Conservation (phyloP, 2,113 vertebrate genomes). For the Phainopepla nitens region DNA sequence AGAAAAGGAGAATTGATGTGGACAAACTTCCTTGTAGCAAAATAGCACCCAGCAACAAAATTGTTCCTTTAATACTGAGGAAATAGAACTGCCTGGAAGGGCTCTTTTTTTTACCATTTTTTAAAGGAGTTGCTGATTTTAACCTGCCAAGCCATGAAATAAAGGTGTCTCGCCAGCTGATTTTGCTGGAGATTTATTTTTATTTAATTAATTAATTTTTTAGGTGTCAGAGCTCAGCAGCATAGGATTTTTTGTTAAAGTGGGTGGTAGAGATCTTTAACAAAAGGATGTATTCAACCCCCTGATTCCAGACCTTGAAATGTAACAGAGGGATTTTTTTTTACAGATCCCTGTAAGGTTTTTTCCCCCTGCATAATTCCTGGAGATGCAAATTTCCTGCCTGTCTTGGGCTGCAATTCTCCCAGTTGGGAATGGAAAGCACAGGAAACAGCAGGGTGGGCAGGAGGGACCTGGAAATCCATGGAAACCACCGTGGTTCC, state of each 20-base stretch:
- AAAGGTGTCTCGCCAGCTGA: not conserved
- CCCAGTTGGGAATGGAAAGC: accelerated
- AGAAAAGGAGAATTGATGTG: not conserved
- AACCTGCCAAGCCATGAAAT: not conserved
- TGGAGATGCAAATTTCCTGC: not conserved
- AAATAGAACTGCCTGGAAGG: not conserved
- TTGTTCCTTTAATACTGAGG: not conserved
- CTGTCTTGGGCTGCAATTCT: not conserved
- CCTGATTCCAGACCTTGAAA: not conserved
- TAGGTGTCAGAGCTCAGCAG: not conserved
- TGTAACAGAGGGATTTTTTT: not conserved
- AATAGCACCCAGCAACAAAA: not conserved
- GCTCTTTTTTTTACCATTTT: not conserved
- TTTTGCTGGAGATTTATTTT: not conserved
- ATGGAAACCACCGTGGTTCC: accelerated
- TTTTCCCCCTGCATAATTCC: accelerated
- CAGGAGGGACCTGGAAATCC: not conserved
- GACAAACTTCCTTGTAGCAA: not conserved
- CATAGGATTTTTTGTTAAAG: not conserved
- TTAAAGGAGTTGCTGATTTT: not conserved
- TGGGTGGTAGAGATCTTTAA: not conserved
- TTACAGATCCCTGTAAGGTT: accelerated
- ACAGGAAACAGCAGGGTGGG: not conserved
- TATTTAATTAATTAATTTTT: not conserved
- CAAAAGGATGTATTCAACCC: not conserved